Base-by-base conservation (phyloP, 2,797 vertebrate genomes). In the Chelidonichthys spinosus region DNA sequence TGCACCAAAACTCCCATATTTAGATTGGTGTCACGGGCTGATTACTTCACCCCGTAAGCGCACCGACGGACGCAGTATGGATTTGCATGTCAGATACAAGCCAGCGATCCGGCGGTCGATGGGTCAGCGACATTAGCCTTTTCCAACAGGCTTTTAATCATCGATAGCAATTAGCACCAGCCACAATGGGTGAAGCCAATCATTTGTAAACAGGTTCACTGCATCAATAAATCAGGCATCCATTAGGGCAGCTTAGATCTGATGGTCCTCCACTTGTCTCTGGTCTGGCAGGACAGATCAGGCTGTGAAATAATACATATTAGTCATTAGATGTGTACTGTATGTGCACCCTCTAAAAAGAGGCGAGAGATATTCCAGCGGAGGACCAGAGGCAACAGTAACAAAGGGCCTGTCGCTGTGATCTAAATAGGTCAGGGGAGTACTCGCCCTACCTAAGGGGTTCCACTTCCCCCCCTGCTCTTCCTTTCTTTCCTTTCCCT, bases 391-490 rank as follows among this genome's bases (percentile, higher is more conserved):
- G 66, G 72, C 72, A 39, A 58, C 36, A 53, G 67, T 59, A 84
- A 89, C 80, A 86, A 85, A 85, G 81, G 25, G 74, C 66, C 75
- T 68, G 71, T 74, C 67, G 54, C 62, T 70, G 79, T 83, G 86
- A 83, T 91, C 73, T 86, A 92, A 93, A 89, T 92, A 92, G 92
- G 93, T 92, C 92, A 93, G 84, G 74, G 74, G 85, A 89, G 84
- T 62, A 67, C 87, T 82, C 68, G 33, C 76, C 79, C 66, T 83
- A 91, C 92, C 86, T 86, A 82, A 76, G 89, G 89, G 85, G 68
- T 46, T 82, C 74, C 53, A 59, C 79, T 70, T 42, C 85, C 77
- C 81, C 66, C 72, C 63, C 56, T 56, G 10, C 9, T 25, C n/a
- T 52, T 32, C 50, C 13, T 2, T 52, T 4, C 79, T 54, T 70